Evolutionary conservation across 2,797 vertebrate species (phyloP).

Genomic region (Falco biarmicus): DNA sequence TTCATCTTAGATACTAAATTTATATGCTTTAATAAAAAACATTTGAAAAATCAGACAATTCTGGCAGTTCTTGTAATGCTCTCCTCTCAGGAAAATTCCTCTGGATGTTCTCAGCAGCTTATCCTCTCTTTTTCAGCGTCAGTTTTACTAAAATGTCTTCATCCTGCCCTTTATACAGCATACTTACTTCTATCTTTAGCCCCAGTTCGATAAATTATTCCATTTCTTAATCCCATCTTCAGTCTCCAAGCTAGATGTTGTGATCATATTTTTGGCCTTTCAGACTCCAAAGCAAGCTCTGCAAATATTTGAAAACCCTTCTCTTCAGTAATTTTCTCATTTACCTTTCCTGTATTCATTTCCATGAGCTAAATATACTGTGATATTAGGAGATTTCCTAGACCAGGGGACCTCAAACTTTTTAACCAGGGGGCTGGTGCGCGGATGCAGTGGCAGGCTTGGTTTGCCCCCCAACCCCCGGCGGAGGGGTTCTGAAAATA

Average conservation of each 20-base stretch:
- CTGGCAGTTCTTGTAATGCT: not conserved
- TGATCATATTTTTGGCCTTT: not conserved
- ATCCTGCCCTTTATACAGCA: not conserved
- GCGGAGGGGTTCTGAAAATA: too few relatives aligned
- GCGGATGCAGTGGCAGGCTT: too few relatives aligned
- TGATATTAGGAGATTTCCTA: not conserved
- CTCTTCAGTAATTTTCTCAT: not conserved
- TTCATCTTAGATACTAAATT: not conserved
- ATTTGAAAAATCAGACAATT: not conserved
- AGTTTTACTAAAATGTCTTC: not conserved
- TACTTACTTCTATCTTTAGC: conserved; percentile 3
- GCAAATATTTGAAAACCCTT: not conserved
- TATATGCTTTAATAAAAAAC: not conserved
- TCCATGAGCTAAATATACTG: not conserved
- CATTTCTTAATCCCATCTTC: not conserved
- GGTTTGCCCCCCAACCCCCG: too few relatives aligned
- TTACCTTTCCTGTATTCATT: not conserved
- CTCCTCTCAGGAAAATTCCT: not conserved
- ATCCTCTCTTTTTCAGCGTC: not conserved
- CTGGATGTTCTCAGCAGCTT: conserved; percentile 6
- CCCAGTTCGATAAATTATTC: not conserved
- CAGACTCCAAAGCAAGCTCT: not conserved
- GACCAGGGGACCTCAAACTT: too few relatives aligned
- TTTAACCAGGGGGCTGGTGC: too few relatives aligned
- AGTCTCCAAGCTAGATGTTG: not conserved